Conservation (phyloP, 1,140 invertebrate species). For the Zaprionus camerounensis region DNA sequence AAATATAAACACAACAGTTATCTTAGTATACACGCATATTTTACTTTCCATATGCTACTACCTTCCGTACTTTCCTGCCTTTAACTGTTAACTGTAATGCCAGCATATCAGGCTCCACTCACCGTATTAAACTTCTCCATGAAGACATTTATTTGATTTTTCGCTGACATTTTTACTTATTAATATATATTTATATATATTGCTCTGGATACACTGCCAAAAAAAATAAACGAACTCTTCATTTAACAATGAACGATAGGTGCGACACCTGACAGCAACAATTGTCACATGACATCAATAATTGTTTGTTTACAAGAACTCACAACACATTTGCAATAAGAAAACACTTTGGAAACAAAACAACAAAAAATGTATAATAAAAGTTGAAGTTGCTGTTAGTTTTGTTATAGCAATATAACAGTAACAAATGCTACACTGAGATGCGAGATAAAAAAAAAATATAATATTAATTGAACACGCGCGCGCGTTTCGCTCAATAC, state of each 20-base stretch:
- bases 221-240: background rate
- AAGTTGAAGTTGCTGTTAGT: background rate
- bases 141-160: conserved; percentile 83
- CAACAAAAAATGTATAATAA: background rate
- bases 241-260: background rate
- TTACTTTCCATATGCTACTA: too few species aligned
- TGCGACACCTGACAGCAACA: conserved; percentile 32
- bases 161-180: conserved; percentile 69
- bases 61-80: too few species aligned
- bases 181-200: background rate
- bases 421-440: background rate
- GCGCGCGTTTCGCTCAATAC: conserved; percentile 18
- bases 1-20: too few species aligned
- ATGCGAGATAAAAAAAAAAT: background rate
- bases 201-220: background rate
- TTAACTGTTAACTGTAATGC: too few species aligned
- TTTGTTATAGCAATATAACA: background rate
- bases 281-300: conserved; percentile 38
- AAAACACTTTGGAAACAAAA: background rate
- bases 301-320: background rate
- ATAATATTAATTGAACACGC: conserved; percentile 12
- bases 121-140: conserved; percentile 84
- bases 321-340: background rate
- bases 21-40: too few species aligned
- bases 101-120: conserved; percentile 43